These are phyloP conservation scores for Chrysopa pallens DNA, from an alignment of 1,140 invertebrate species.

Conservation along the genomic window DNA sequence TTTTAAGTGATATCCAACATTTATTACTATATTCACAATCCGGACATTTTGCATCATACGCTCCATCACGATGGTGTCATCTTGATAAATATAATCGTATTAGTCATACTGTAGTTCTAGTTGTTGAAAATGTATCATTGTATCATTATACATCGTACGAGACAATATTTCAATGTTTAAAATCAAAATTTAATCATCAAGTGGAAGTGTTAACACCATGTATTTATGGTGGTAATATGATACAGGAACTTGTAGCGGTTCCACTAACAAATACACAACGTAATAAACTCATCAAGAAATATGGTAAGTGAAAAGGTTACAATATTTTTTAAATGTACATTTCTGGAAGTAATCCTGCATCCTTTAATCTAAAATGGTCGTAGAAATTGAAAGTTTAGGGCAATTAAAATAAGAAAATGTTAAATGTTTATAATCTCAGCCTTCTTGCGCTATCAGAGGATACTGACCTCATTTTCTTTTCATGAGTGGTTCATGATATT, in stretches of 20 bases:
- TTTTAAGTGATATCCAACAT: constrained; percentile 67
- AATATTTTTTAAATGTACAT: too few relatives aligned
- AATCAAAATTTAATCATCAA: constrained; percentile 36
- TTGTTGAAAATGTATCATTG: constrained; percentile 59
- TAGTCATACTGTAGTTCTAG: constrained; percentile 47
- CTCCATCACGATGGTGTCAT: constrained; percentile 58
- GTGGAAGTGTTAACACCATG: constrained; percentile 57
- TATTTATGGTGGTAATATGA: constrained; percentile 45
- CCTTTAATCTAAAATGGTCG: too few relatives aligned
- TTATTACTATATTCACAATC: constrained; percentile 58
- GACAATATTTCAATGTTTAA: constrained; percentile 36
- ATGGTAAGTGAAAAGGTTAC: background rate
- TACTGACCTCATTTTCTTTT: too few relatives aligned
- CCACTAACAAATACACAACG: constrained; percentile 36
- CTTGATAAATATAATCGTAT: constrained; percentile 54
- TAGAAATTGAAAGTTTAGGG: too few relatives aligned
- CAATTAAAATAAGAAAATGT: too few relatives aligned
- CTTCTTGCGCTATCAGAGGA: too few relatives aligned
- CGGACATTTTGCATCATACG: constrained; percentile 46
- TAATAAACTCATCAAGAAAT: constrained; percentile 13
- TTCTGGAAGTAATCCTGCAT: too few relatives aligned
- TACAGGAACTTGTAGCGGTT: constrained; percentile 58
- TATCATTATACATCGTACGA: constrained; percentile 50
- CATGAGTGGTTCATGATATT: too few relatives aligned
- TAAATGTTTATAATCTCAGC: too few relatives aligned